These are phyloP conservation scores for Magallana nippona DNA, from an alignment of 2,888 invertebrate species.

Conservation along the genomic window DNA sequence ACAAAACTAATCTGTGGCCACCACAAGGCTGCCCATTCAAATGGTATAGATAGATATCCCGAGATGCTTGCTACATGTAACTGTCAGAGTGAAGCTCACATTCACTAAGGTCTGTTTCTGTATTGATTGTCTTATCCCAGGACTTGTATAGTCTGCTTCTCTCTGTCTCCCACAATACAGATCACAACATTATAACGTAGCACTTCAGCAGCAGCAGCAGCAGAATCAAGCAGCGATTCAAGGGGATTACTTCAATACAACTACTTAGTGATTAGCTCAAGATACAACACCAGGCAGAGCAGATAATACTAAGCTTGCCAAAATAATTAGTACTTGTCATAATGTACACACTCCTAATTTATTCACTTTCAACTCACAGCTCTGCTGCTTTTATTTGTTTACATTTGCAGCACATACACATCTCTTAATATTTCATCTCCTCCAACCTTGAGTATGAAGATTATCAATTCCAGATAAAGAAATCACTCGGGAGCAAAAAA, in stretches of 20 bases:
- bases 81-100: slow-evolving; percentile 26
- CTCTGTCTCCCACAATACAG: slow-evolving; percentile 26
- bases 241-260: slow-evolving; percentile 28
- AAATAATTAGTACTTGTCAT: slow-evolving; percentile 27
- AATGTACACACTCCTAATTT: slow-evolving; percentile 27
- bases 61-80: slow-evolving; percentile 24
- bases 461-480: slow-evolving; percentile 13
- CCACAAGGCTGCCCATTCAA: slow-evolving; percentile 24
- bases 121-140: slow-evolving; percentile 35
- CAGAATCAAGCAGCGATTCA: slow-evolving; percentile 26
- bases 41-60: slow-evolving; percentile 21
- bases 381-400: neutral
- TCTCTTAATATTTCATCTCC: neutral
- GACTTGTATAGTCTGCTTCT: slow-evolving; percentile 33
- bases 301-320: slow-evolving; percentile 20
- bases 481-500: neutral
- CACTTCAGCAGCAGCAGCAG: slow-evolving; percentile 26
- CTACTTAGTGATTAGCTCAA: slow-evolving; percentile 26
- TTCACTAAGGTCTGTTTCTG: slow-evolving; percentile 26
- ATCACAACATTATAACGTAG: slow-evolving; percentile 12
- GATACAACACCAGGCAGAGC: slow-evolving; percentile 27
- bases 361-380: slow-evolving; percentile 15
- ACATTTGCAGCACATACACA: slow-evolving; percentile 10
- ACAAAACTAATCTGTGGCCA: neutral
- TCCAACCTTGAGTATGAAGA: slow-evolving; percentile 7